Evolutionary conservation across 2,113 vertebrate genomes (phyloP), one percentile per base, ranked within the genome.

Genomic region (Mormyrus iriodes): DNA sequence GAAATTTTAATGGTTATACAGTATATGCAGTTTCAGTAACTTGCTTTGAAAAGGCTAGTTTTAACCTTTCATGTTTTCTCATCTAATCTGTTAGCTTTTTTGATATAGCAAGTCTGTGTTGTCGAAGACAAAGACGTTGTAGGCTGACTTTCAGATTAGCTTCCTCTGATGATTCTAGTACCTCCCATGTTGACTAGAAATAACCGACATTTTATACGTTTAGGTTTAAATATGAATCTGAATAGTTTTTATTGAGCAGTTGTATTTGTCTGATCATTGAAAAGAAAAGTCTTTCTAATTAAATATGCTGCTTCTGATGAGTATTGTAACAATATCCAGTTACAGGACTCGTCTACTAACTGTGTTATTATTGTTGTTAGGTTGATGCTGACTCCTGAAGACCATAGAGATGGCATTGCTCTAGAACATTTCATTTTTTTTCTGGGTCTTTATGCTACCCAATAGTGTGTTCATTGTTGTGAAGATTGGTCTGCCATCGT

Each of bases 1-100:
- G 94, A 95, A 95, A 96, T 95, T 94, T 95, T 94, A 92, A 90
- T 95, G 93, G 95, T 95, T 94, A 94, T 93, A 69, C 61, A 13
- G 61, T 27, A 94, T 92, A 94, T 95, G 95, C 93, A 95, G 95
- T 95, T 93, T 92, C 88, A 93, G 91, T 93, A 95, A 94, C 76
- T 86, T 88, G 65, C 55, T 76, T 87, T 69, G 49, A 82, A 76
- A 87, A 55, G 31, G 21, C 44, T 13, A 65, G 48, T 84, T 61
- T 84, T 35, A 89, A 58, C 49, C 42, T 83, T 89, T 82, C 65
- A 65, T 89, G 31, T 86, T 85, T 44, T 89, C 49, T 39, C 5
- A 52, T 79, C 84, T 58, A 73, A 87, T 76, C n/a, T 79, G 35
- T 44, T 87, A n/a, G 51, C 52, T 27, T 58, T 61, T 87, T 55